Conservation (phyloP, 2,797 vertebrate species). For the Cyprinella venusta region DNA sequence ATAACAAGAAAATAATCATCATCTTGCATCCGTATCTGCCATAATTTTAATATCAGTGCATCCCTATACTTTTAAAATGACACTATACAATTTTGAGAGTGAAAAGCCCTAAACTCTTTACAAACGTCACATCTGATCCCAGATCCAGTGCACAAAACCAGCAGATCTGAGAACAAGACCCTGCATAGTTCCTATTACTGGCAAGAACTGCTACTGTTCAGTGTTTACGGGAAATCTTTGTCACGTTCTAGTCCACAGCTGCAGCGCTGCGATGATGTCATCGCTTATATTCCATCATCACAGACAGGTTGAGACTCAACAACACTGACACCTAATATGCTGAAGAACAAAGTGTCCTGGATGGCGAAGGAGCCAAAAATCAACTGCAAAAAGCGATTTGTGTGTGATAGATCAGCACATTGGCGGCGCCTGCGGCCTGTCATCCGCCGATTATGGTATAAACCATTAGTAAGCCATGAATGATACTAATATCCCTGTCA, state of each 20-base stretch:
- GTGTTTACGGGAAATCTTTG: slow-evolving; percentile 11
- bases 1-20: not conserved
- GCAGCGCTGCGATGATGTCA: not conserved
- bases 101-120: not conserved
- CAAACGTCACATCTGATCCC: not conserved
- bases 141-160: not conserved
- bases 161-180: not conserved
- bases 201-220: slow-evolving; percentile 3
- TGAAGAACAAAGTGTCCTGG: not conserved
- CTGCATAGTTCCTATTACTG: not conserved
- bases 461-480: slow-evolving; percentile 13
- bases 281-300: slow-evolving; percentile 1
- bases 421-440: not conserved
- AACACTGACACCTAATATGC: slow-evolving; percentile 1
- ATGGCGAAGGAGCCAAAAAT: not conserved
- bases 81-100: not conserved
- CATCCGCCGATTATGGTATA: not conserved
- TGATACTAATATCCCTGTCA: slow-evolving; percentile 43
- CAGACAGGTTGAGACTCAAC: not conserved
- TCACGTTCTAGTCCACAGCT: not conserved
- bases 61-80: not conserved
- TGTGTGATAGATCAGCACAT: not conserved
- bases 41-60: not conserved
- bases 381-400: not conserved
- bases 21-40: not conserved